These are phyloP conservation scores for Crypturellus tataupa DNA, from an alignment of 2,797 vertebrate species.

Conservation along the genomic window DNA sequence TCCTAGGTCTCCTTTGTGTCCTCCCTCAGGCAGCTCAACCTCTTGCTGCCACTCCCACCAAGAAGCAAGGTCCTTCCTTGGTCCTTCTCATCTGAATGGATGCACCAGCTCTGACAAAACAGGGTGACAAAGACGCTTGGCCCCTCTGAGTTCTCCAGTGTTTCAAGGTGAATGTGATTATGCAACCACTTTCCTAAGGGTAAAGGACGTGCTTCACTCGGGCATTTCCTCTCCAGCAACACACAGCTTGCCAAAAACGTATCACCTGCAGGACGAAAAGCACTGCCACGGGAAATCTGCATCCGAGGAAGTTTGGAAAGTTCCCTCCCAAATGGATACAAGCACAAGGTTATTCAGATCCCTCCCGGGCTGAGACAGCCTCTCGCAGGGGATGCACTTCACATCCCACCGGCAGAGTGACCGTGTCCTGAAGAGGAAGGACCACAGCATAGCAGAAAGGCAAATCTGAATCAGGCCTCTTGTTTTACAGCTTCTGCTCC, in stretches of 20 bases:
- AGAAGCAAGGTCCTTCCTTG: background rate
- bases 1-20: background rate
- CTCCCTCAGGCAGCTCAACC: background rate
- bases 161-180: constrained; percentile 30
- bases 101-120: background rate
- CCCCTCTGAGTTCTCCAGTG: background rate
- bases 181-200: background rate
- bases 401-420: background rate
- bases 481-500: background rate
- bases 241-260: background rate
- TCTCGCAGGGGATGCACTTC: constrained; percentile 38
- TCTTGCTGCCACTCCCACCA: background rate
- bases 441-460: background rate
- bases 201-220: background rate
- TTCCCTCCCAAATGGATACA: background rate
- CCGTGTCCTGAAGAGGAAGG: constrained; percentile 3
- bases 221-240: constrained; percentile 45
- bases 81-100: background rate
- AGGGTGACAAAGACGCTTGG: background rate
- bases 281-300: constrained; percentile 42
- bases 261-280: constrained; percentile 7
- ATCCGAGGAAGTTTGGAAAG: constrained; percentile 29
- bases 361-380: background rate
- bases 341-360: constrained; percentile 6
- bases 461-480: background rate